These are phyloP conservation scores for Microtus oregoni DNA, from an alignment of 2,113 vertebrate species.

Conservation along the genomic window DNA sequence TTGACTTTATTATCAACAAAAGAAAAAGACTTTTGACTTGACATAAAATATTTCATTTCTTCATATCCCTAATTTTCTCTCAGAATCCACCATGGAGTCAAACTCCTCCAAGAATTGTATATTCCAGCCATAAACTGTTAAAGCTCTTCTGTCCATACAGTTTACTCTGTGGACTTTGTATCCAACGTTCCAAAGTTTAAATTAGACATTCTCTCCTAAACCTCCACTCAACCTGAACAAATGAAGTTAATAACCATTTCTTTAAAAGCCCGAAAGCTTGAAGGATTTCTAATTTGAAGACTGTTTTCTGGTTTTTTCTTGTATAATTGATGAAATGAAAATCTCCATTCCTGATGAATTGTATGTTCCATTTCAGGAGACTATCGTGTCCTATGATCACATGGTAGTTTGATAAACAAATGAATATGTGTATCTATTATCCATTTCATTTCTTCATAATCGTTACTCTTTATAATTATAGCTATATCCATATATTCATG, in stretches of 20 bases:
- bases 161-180: background rate
- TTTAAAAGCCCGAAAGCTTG: background rate
- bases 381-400: background rate
- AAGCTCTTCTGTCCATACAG: rapidly evolving
- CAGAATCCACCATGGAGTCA: background rate
- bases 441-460: background rate
- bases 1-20: background rate
- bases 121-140: background rate
- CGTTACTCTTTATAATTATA: background rate
- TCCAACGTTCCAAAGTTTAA: background rate
- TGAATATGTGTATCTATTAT: background rate
- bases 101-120: background rate
- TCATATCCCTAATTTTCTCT: background rate
- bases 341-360: background rate
- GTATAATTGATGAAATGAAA: background rate
- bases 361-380: background rate
- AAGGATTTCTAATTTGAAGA: background rate
- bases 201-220: background rate
- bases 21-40: background rate
- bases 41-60: background rate
- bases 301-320: background rate
- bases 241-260: conserved; percentile 21
- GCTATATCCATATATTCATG: background rate
- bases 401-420: background rate
- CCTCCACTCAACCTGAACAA: background rate